Conservation (phyloP, 2,113 vertebrate genomes). For the Grammomys dolichurus region DNA sequence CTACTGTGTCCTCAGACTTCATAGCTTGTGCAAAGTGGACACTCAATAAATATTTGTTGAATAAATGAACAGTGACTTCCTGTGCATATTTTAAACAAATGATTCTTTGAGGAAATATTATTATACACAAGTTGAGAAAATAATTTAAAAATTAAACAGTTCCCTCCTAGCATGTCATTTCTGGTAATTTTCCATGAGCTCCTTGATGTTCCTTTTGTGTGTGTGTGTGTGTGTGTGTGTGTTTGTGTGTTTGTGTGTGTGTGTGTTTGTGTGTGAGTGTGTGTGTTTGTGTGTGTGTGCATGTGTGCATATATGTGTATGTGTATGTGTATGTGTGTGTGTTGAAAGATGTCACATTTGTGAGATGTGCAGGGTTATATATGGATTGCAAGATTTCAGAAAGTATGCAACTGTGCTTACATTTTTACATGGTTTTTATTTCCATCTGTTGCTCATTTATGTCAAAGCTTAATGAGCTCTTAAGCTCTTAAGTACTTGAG, state of each 20-base stretch:
- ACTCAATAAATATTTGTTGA: slow-evolving; percentile 40
- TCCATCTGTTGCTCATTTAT: not conserved
- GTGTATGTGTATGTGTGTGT: no score
- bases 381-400: not conserved
- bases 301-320: no score
- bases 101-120: not conserved
- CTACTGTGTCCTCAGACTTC: not conserved
- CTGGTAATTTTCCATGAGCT: not conserved
- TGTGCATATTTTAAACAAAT: slow-evolving; percentile 15
- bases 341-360: not conserved
- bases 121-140: slow-evolving; percentile 4
- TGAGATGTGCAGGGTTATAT: not conserved
- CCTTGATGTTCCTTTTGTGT: not conserved
- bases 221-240: no score
- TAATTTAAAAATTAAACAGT: slow-evolving; percentile 4
- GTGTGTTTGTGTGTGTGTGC: no score
- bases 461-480: not conserved
- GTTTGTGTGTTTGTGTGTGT: not conserved
- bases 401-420: not conserved
- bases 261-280: no score
- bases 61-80: not conserved
- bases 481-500: not conserved
- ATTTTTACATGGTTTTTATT: not conserved
- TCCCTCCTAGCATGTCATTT: not conserved
- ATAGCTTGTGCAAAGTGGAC: not conserved